Percentiles rank a stretch among this genome's conserved stretches.
Evolutionary conservation across 92 coral and sea anemone species (phyloP).

Genomic region (Parazoanthus atlanticus): DNA sequence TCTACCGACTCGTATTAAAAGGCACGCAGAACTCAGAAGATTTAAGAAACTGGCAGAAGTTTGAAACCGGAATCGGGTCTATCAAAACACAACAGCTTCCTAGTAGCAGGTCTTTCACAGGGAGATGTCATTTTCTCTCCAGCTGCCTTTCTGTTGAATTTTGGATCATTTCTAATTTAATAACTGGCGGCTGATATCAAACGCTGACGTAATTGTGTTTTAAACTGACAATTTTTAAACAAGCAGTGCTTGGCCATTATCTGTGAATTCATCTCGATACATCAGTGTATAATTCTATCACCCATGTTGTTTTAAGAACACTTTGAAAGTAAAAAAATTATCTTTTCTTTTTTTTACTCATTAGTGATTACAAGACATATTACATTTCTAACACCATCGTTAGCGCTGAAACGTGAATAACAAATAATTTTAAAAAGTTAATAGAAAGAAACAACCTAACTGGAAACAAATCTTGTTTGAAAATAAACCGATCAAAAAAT

Average conservation of each 20-base stretch:
- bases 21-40: slow-evolving; percentile 10
- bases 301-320: slow-evolving; percentile 10
- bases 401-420: background rate
- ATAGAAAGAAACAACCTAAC: no score
- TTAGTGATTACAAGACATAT: background rate
- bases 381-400: background rate
- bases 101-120: background rate
- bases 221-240: slow-evolving; percentile 11
- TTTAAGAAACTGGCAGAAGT: background rate
- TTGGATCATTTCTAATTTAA: slow-evolving; percentile 17
- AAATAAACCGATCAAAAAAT: background rate
- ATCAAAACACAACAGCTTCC: slow-evolving; percentile 20
- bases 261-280: slow-evolving; percentile 17
- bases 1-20: background rate
- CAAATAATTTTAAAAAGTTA: background rate
- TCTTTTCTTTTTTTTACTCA: background rate
- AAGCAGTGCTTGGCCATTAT: slow-evolving; percentile 18
- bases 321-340: background rate
- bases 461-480: background rate
- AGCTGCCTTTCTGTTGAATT: slow-evolving; percentile 19
- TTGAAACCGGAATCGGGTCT: background rate
- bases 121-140: slow-evolving; percentile 16
- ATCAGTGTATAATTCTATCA: background rate
- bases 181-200: background rate
- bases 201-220: slow-evolving; percentile 26